A percentile compares a stretch with the other conserved stretches of the same genome.
Conservation (phyloP, 1,140 invertebrate species). For the Lepidurus couesii region DNA sequence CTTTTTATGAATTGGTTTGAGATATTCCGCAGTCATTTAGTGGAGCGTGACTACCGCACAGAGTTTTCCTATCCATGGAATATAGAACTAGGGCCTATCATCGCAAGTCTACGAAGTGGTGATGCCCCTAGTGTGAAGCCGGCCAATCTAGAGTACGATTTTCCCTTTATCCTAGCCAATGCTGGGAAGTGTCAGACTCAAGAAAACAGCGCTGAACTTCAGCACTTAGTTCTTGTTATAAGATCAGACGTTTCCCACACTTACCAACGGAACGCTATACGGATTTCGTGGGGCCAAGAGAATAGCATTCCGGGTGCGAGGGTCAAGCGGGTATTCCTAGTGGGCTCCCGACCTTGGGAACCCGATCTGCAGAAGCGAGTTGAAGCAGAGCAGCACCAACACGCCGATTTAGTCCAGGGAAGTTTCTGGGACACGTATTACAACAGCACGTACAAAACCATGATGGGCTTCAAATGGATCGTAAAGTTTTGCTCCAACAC, state of each 20-base stretch:
- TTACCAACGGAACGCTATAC: conserved; percentile 61
- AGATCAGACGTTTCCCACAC: conserved; percentile 75
- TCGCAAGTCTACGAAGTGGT: conserved; percentile 51
- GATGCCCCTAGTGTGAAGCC: conserved; percentile 49
- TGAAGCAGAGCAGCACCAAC: conserved; percentile 57
- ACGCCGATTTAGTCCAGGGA: conserved; percentile 73
- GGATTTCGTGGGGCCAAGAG: conserved; percentile 78
- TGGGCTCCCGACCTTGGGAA: conserved; percentile 54
- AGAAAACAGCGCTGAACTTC: conserved; percentile 48
- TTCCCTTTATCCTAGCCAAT: conserved; percentile 46
- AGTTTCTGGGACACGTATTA: conserved; percentile 69
- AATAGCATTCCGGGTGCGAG: conserved; percentile 65
- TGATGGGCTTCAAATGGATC: conserved; percentile 80
- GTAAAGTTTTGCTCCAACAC: conserved; percentile 63
- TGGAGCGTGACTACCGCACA: conserved; percentile 59
- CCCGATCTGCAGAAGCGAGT: conserved; percentile 51
- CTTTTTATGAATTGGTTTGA: conserved; percentile 59
- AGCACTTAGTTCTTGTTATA: conserved; percentile 58
- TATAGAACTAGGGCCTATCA: conserved; percentile 37
- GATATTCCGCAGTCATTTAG: conserved; percentile 49
- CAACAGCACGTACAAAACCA: conserved; percentile 89
- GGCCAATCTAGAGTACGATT: conserved; percentile 55
- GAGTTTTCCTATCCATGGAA: conserved; percentile 65
- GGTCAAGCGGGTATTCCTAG: conserved; percentile 68
- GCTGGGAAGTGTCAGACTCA: conserved; percentile 49